These are phyloP conservation scores for Tridacna crocea DNA, from an alignment of 2,888 invertebrate genomes.

Conservation along the genomic window DNA sequence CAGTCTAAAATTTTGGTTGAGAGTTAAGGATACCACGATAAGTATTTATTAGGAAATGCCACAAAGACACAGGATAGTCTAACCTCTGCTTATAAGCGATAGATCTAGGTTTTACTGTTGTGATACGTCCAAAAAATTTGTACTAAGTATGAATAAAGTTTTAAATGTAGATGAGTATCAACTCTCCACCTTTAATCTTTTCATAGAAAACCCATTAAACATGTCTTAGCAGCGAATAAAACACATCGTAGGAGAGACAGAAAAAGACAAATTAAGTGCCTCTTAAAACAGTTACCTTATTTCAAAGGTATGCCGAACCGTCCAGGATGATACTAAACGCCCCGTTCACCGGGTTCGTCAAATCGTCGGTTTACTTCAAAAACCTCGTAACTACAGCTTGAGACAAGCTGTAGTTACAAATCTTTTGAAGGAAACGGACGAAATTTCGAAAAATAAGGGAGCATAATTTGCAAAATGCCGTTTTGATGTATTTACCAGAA, in stretches of 20 bases:
- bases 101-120: too few species aligned
- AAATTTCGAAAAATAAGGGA: constrained; percentile 45
- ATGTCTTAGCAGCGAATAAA: constrained; percentile 18
- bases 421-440: too few species aligned
- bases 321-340: constrained; percentile 22
- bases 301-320: neutral
- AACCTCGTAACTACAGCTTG: too few species aligned
- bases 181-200: constrained; percentile 18
- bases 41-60: too few species aligned
- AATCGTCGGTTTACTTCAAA: too few species aligned
- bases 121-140: too few species aligned
- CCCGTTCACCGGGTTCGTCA: constrained; percentile 42
- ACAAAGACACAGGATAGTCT: too few species aligned
- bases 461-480: constrained; percentile 3
- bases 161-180: constrained; percentile 3
- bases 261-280: constrained; percentile 7
- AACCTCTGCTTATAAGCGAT: too few species aligned
- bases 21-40: too few species aligned
- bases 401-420: too few species aligned
- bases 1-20: too few species aligned
- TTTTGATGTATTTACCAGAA: constrained; percentile 55
- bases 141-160: neutral
- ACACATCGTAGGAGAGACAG: constrained; percentile 5
- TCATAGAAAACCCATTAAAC: constrained; percentile 22
- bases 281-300: neutral